Evolutionary conservation across 2,888 invertebrate species (phyloP).

Genomic region (Exocentrus adspersus): DNA sequence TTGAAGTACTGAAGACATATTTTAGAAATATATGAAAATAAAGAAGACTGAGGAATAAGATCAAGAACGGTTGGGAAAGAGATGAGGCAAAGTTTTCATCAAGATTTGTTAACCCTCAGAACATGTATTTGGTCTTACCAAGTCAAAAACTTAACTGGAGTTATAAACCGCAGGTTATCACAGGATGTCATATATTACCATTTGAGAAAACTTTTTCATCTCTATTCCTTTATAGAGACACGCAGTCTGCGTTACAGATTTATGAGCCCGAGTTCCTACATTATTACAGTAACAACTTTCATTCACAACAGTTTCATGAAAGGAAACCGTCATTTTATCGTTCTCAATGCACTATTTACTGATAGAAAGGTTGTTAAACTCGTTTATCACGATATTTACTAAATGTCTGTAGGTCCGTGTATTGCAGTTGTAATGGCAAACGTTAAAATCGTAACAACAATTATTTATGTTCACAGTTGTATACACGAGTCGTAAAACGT

Average conservation of each 20-base stretch:
- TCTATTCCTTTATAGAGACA: conserved; percentile 37
- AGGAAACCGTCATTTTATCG: conserved; percentile 33
- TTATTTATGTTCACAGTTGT: background rate
- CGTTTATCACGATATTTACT: conserved; percentile 34
- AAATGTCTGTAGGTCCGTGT: conserved; percentile 14
- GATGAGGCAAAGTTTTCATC: no score
- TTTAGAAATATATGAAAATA: no score
- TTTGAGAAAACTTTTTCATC: background rate
- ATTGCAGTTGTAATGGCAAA: background rate
- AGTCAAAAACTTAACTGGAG: no score
- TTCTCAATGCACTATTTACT: conserved; percentile 30
- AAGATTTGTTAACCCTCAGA: no score
- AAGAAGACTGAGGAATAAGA: no score
- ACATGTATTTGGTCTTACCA: no score
- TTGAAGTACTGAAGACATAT: no score
- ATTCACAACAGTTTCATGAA: conserved; percentile 32
- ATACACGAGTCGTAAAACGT: background rate
- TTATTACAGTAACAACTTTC: conserved; percentile 17
- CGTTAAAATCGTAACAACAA: background rate
- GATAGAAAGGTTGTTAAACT: conserved; percentile 44
- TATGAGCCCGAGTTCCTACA: conserved; percentile 33
- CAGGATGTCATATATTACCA: no score
- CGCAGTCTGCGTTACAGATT: conserved; percentile 10
- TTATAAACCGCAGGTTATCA: no score
- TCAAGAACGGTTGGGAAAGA: no score